These are phyloP conservation scores for Hipposideros armiger DNA, from an alignment of 2,113 vertebrate species.

Conservation along the genomic window DNA sequence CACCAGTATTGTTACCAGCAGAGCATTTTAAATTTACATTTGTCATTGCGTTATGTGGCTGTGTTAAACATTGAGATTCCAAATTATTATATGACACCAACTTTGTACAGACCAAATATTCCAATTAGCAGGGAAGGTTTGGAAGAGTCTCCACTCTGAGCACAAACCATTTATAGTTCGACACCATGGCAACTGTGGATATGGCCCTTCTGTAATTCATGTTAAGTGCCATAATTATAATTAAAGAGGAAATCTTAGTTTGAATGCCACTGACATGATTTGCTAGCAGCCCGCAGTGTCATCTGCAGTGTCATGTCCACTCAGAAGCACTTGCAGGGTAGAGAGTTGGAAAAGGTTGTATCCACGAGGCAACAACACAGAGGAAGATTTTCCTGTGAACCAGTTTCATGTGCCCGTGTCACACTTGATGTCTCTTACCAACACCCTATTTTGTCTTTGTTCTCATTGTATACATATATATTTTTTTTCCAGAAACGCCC, in stretches of 20 bases:
- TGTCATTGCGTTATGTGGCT: not conserved
- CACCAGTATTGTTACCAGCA: not conserved
- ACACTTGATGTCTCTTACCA: conserved; percentile 20
- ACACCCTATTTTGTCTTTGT: conserved; percentile 14
- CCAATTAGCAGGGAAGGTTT: conserved; percentile 75
- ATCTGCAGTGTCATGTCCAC: conserved; percentile 16
- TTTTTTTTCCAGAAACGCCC: conserved; percentile 84
- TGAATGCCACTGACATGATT: conserved; percentile 54
- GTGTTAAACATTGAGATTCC: conserved; percentile 21
- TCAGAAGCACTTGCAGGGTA: not conserved
- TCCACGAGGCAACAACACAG: rapidly evolving
- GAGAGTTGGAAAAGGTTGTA: not conserved
- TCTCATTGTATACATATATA: conserved; percentile 6
- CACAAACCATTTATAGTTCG: conserved; percentile 78
- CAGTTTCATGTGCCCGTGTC: not conserved
- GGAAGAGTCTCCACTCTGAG: conserved; percentile 65
- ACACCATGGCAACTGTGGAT: conserved; percentile 77
- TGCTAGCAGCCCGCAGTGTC: not conserved
- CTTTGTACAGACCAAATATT: conserved; percentile 63
- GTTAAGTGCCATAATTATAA: conserved; percentile 76
- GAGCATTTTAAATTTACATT: not conserved
- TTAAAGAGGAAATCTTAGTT: conserved; percentile 73
- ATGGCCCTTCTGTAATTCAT: conserved; percentile 65
- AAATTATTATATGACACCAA: conserved; percentile 26
- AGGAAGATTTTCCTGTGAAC: not conserved